Evolutionary conservation across 2,113 vertebrate genomes (phyloP), one percentile per base, ranked within the genome.

Genomic region (Labrus mixtus): DNA sequence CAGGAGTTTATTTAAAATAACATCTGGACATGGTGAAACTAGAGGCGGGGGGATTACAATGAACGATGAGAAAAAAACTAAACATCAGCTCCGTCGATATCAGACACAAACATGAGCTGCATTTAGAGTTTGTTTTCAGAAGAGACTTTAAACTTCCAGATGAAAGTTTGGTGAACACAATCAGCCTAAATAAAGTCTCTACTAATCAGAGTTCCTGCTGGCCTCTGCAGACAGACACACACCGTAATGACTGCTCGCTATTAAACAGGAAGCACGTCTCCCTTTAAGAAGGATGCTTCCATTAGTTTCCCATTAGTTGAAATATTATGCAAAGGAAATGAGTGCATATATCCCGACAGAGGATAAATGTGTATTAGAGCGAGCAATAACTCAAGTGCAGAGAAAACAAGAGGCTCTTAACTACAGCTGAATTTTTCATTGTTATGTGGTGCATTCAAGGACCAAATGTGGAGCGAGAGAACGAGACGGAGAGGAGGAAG

Each of bases 231-330:
- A 37, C 60, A 25, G 25, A 23, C 41, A 1, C 2, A 41, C 43
- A 61, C 68, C 1, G 3, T n/a, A 41, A 16, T 0, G 10, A 15
- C 39, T 8, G 3, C 15, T 9, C 23, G 29, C 20, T 29, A 48
- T 22, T 62, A 22, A 48, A 23, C 9, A 62, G 56, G 41, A 73
- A 68, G 69, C 39, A 48, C 20, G 56, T 61, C 62, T 39, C 25
- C n/a, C 43, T 54, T 61, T 37, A 54, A 62, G 65, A 58, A 37
- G n/a, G 45, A 64, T 69, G 58, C 60, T 19, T 64, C 71, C 66
- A 75, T 75, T 73, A 68, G 57, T 63, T 73, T 51, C 46, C 63
- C 53, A 73, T 83, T 79, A 83, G 76, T 62, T 64, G 22, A 84
- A 68, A 79, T 63, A 63, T 70, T 66, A 66, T 22, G 63, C 54